Percentiles rank a stretch among this genome's conserved stretches.
Conservation (phyloP, 2,888 invertebrate species). For the Pandemis corylana region DNA sequence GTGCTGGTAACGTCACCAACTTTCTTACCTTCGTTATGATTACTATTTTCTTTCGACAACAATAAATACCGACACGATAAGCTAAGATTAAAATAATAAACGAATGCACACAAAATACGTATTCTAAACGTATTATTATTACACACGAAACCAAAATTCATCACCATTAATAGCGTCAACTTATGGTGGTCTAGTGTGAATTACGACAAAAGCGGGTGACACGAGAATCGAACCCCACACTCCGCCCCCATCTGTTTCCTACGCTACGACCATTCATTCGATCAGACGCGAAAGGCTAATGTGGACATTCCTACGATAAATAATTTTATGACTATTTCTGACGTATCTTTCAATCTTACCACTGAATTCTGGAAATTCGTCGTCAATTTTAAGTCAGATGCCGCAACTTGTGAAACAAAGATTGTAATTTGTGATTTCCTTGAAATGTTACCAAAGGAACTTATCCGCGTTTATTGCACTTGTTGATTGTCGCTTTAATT, state of each 20-base stretch:
- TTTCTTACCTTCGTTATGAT: too few species aligned
- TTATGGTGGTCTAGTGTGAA: slow-evolving; percentile 56
- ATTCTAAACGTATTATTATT: not conserved
- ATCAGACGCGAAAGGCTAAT: slow-evolving; percentile 57
- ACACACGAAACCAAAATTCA: slow-evolving; percentile 23
- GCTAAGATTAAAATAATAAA: not conserved
- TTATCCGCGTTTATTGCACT: not conserved
- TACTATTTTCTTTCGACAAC: not conserved
- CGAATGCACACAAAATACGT: not conserved
- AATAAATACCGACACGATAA: not conserved
- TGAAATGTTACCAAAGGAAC: not conserved
- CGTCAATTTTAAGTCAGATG: not conserved
- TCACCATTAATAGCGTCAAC: slow-evolving; percentile 29
- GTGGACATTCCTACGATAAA: slow-evolving; percentile 52
- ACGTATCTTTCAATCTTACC: too few species aligned
- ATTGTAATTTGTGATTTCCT: not conserved
- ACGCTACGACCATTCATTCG: slow-evolving; percentile 61
- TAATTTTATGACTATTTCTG: not conserved
- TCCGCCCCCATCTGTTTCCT: slow-evolving; percentile 71
- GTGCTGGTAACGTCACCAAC: too few species aligned
- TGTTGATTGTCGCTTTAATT: not conserved
- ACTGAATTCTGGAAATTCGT: too few species aligned
- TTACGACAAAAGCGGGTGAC: slow-evolving; percentile 64
- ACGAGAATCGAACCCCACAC: slow-evolving; percentile 66
- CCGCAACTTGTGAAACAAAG: not conserved